These are phyloP conservation scores for Tragelaphus imberbis DNA, from an alignment of 2,113 vertebrate genomes.

Conservation along the genomic window DNA sequence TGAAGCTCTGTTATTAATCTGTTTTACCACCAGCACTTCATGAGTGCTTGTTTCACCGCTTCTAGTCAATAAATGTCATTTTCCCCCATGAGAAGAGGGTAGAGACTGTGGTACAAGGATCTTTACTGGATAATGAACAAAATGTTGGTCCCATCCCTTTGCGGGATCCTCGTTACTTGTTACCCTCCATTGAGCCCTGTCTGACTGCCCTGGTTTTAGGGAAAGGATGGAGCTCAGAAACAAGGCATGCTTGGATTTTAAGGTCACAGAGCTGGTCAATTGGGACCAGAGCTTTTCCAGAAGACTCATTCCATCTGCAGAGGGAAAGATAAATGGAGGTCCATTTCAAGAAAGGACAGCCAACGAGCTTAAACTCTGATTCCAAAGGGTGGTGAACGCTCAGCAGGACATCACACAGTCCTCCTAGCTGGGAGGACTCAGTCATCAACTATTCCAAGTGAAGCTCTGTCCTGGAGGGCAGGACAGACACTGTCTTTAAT, in stretches of 20 bases:
- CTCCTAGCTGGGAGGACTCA: not conserved
- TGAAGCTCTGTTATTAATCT: not conserved
- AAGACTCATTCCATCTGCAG: not conserved
- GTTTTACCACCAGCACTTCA: accelerated
- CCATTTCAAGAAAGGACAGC: not conserved
- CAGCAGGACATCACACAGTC: not conserved
- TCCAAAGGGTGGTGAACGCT: not conserved
- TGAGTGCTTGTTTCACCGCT: not conserved
- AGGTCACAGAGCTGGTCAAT: not conserved
- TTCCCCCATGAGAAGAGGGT: not conserved
- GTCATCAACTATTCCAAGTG: not conserved
- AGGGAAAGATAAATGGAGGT: too few relatives aligned
- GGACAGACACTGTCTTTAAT: not conserved
- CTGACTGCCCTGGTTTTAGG: not conserved
- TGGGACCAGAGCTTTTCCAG: not conserved
- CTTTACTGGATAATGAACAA: not conserved
- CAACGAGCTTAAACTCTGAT: not conserved
- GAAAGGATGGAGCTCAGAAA: not conserved
- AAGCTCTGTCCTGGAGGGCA: not conserved
- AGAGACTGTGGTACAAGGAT: not conserved
- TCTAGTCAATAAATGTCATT: not conserved
- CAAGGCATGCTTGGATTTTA: not conserved
- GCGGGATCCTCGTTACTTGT: not conserved
- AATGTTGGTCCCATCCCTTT: not conserved
- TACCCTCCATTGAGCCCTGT: not conserved